Conservation (phyloP, 1,140 invertebrate genomes). For the Zaprionus capensis region DNA sequence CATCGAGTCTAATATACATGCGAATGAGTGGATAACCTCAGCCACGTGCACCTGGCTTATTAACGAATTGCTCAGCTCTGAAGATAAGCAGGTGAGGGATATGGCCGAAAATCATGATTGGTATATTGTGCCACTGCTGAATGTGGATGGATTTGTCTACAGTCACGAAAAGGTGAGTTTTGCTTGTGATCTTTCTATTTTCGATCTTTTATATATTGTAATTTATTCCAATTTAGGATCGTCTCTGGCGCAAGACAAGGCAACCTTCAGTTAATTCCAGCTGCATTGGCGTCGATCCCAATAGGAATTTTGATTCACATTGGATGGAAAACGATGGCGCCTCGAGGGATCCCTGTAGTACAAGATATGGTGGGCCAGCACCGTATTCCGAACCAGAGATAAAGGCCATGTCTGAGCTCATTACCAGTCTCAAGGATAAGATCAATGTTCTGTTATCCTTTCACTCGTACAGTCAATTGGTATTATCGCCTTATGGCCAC, state of each 20-base stretch:
- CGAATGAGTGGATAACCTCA: constrained; percentile 86
- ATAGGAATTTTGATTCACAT: constrained; percentile 89
- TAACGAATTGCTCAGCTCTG: constrained; percentile 84
- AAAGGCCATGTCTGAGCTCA: constrained; percentile 86
- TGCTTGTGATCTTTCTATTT: background rate
- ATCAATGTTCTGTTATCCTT: constrained; percentile 86
- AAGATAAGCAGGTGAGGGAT: constrained; percentile 69
- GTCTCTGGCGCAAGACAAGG: constrained; percentile 86
- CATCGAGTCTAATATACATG: constrained; percentile 86
- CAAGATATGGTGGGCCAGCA: constrained; percentile 89
- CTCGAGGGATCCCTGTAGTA: constrained; percentile 85
- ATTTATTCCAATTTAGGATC: constrained; percentile 65
- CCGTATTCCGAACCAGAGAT: constrained; percentile 92
- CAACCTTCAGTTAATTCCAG: constrained; percentile 54
- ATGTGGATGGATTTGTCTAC: constrained; percentile 90
- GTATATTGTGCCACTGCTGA: constrained; percentile 89
- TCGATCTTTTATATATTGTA: background rate
- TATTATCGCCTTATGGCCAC: constrained; percentile 86
- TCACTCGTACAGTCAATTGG: constrained; percentile 85
- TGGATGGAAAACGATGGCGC: constrained; percentile 85
- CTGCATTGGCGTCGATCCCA: constrained; percentile 88
- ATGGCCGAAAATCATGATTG: constrained; percentile 86
- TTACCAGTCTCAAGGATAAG: constrained; percentile 84
- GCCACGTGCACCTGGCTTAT: constrained; percentile 86
- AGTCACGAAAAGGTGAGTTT: constrained; percentile 83